phyloP scores from a whole-genome alignment of 2,888 invertebrate genomes.

The Nasonia oneida region DNA sequence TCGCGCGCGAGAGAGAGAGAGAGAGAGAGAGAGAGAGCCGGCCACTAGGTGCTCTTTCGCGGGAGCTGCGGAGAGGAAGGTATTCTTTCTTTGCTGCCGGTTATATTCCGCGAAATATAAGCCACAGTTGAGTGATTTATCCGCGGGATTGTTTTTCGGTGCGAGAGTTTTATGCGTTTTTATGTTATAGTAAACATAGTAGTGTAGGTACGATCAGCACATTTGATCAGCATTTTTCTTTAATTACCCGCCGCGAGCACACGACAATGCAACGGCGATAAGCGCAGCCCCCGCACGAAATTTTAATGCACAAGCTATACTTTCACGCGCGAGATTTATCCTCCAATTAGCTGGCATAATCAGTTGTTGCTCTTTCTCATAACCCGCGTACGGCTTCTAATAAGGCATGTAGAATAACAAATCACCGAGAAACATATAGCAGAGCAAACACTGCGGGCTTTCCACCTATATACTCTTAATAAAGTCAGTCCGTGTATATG shows the following conservation, averaged over 20 bases:
- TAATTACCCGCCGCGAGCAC: neutral
- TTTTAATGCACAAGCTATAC: conserved; percentile 11
- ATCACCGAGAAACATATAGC: conserved; percentile 56
- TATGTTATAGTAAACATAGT: neutral
- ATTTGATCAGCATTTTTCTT: neutral
- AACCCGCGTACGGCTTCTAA: conserved; percentile 23
- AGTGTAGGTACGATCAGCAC: neutral
- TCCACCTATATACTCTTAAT: conserved; percentile 43
- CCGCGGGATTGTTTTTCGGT: neutral
- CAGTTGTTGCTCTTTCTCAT: conserved; percentile 50
- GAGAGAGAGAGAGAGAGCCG: neutral
- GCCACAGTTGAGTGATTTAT: neutral
- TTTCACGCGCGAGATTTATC: conserved; percentile 58
- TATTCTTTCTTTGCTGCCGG: neutral
- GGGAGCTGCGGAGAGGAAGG: neutral
- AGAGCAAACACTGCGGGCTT: conserved; percentile 5
- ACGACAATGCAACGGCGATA: neutral
- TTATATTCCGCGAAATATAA: conserved; percentile 41
- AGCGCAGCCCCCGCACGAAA: conserved; percentile 20
- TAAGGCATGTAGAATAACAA: conserved; percentile 57
- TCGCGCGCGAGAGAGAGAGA: neutral
- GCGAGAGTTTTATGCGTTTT: too few relatives aligned
- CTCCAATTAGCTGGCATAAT: conserved; percentile 55
- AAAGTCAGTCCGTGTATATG: conserved; percentile 13
- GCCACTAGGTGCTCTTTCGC: too few relatives aligned